These are phyloP conservation scores for Boleophthalmus pectinirostris DNA, from an alignment of 2,113 vertebrate genomes.

Conservation along the genomic window DNA sequence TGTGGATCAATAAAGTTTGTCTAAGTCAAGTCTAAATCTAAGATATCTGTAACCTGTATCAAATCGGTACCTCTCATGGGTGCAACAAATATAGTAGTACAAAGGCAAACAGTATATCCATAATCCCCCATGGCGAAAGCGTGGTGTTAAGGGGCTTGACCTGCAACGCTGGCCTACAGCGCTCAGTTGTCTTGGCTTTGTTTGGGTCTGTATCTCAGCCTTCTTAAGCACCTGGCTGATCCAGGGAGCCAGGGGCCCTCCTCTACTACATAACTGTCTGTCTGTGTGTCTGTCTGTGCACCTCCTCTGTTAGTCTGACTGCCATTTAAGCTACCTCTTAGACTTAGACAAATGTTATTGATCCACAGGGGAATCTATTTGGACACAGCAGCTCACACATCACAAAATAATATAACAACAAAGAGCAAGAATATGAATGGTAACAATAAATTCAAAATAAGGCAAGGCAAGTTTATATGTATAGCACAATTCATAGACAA, in stretches of 20 bases:
- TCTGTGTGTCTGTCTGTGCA: slow-evolving; percentile 1
- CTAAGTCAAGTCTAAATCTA: too few species aligned
- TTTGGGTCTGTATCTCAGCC: slow-evolving; percentile 46
- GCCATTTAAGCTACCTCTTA: slow-evolving; percentile 14
- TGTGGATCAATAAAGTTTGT: too few species aligned
- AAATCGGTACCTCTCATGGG: too few species aligned
- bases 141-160: slow-evolving; percentile 34
- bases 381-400: too few species aligned
- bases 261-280: slow-evolving; percentile 27
- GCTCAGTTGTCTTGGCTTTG: slow-evolving; percentile 23
- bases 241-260: slow-evolving; percentile 38
- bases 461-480: too few species aligned
- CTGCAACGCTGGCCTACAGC: slow-evolving; percentile 35
- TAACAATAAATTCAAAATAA: too few species aligned
- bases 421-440: too few species aligned
- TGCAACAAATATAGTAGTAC: neutral
- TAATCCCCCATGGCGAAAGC: slow-evolving; percentile 12
- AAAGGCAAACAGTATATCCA: neutral
- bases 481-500: too few species aligned
- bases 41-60: too few species aligned
- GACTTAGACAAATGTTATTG: too few species aligned
- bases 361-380: too few species aligned
- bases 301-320: slow-evolving; percentile 11
- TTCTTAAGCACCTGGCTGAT: slow-evolving; percentile 47
- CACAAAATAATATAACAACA: too few species aligned